Evolutionary conservation across 2,888 invertebrate species (phyloP), one percentile per base, ranked within the genome.

Genomic region (Amphimallon solstitiale): DNA sequence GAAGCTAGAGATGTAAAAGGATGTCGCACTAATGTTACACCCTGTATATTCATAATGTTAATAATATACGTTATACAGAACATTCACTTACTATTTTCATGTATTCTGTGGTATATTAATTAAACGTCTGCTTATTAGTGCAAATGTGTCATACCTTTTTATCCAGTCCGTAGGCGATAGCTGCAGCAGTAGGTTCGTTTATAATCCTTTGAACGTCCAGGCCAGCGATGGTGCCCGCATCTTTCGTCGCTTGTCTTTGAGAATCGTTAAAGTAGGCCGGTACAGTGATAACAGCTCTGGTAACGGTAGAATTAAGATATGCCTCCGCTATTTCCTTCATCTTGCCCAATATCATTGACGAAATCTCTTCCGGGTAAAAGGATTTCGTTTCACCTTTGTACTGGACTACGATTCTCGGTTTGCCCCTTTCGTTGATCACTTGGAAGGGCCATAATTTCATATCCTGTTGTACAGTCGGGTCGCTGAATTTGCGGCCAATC

Each of bases 181-280:
- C 88, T 14, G 88, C 88, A n/a, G 87, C 87, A 10, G 89, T 90
- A 7, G 89, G 90, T 77, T 90, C 89, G 77, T 89, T 89, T 73
- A 88, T 86, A 70, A 90, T 89, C 71, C 89, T 82, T 49, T 87
- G 80, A 2, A 90, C 88, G 74, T 89, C 88, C 46, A 89, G 78
- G 29, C 89, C 89, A 7, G 89, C 86, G 67, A 86, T 78, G 78
- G 86, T 84, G 2, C 89, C 89, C 49, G 89, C 88, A 77, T 90
- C 89, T 77, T 89, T 89, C 10, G 89, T 90, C 0, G 89, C 90
- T 76, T 89, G 89, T 61, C 90, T 81, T 76, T 90, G 90, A 0
- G 86, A 85, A 76, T 89, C 88, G 78, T 88, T 89, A 81, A 89
- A 89, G 75, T 89, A 89, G 12, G 88, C 88, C 3, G 87, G 87